phyloP scores from a whole-genome alignment of 2,797 vertebrate genomes.

The Pantherophis alleghaniensis region DNA sequence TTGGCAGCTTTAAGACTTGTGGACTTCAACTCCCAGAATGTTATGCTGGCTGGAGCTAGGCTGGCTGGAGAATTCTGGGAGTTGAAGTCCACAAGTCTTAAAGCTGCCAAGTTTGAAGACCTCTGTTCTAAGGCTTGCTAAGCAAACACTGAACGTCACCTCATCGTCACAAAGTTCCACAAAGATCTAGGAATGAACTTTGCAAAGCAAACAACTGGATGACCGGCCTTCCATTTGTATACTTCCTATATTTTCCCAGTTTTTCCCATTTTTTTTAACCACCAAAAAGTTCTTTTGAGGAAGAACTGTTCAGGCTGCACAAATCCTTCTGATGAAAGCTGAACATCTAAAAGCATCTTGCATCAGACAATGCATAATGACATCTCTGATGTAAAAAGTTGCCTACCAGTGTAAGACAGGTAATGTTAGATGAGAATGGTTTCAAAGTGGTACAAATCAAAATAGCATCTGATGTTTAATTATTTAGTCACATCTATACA shows the following conservation, averaged over 20 bases:
- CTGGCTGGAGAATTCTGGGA: no score
- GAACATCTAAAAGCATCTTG: not conserved
- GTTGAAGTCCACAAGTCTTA: no score
- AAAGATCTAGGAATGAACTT: not conserved
- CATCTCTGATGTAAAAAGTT: not conserved
- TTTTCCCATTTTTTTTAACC: not conserved
- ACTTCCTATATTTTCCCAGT: not conserved
- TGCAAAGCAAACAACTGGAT: not conserved
- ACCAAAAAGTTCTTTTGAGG: not conserved
- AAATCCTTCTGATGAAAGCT: not conserved
- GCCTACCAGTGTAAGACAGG: not conserved
- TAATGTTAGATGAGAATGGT: not conserved
- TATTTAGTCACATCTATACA: not conserved
- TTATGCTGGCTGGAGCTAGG: no score
- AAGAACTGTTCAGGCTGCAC: not conserved
- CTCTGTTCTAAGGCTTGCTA: not conserved
- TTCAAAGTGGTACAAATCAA: not conserved
- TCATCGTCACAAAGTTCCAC: not conserved
- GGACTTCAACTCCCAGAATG: no score
- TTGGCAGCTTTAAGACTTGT: no score
- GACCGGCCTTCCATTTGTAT: not conserved
- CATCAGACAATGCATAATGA: not conserved
- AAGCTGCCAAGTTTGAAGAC: no score
- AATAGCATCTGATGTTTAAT: not conserved
- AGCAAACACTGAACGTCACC: not conserved